A percentile compares a stretch with the other conserved stretches of the same genome.
phyloP scores from a whole-genome alignment of 2,113 vertebrate species.

The Oceanites oceanicus region DNA sequence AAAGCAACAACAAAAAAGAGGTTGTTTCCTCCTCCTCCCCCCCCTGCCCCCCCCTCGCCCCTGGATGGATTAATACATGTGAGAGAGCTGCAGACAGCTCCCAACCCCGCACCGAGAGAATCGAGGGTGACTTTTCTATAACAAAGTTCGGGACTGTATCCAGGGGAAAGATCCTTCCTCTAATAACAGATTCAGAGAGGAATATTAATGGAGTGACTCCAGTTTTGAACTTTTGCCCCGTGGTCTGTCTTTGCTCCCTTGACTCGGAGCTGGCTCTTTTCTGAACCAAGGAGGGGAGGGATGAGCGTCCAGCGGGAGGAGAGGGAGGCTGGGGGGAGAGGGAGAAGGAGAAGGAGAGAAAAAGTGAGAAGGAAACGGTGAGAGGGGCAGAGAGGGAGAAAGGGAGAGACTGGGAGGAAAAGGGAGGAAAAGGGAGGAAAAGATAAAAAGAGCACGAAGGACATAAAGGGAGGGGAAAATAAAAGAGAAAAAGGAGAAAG shows the following conservation, averaged over 20 bases:
- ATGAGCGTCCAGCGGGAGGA: not conserved
- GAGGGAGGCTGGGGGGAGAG: not conserved
- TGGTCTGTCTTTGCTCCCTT: constrained; percentile 57
- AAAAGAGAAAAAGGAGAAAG: too few relatives aligned
- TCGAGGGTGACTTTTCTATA: constrained; percentile 28
- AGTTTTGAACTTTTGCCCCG: constrained; percentile 66
- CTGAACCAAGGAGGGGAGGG: constrained; percentile 4
- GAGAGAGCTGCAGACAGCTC: constrained; percentile 40
- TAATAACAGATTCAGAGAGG: constrained; percentile 35
- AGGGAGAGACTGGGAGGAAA: too few relatives aligned
- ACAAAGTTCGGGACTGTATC: constrained; percentile 46
- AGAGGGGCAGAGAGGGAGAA: not conserved
- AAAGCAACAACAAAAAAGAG: constrained; percentile 14
- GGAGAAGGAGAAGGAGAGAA: not conserved
- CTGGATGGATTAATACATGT: not conserved
- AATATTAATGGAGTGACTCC: constrained; percentile 58
- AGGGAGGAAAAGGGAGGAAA: too few relatives aligned
- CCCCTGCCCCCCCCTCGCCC: not conserved
- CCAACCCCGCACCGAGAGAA: not conserved
- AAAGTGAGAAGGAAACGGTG: not conserved
- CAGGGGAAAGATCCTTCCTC: constrained; percentile 57
- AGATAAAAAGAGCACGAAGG: not conserved
- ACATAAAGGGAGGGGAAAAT: too few relatives aligned
- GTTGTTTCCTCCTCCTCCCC: constrained; percentile 43
- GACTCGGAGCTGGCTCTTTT: constrained; percentile 3